A percentile compares a stretch with the other conserved stretches of the same genome.
Evolutionary conservation across 1,140 invertebrate genomes (phyloP).

Genomic region (Drosophila watanabei): DNA sequence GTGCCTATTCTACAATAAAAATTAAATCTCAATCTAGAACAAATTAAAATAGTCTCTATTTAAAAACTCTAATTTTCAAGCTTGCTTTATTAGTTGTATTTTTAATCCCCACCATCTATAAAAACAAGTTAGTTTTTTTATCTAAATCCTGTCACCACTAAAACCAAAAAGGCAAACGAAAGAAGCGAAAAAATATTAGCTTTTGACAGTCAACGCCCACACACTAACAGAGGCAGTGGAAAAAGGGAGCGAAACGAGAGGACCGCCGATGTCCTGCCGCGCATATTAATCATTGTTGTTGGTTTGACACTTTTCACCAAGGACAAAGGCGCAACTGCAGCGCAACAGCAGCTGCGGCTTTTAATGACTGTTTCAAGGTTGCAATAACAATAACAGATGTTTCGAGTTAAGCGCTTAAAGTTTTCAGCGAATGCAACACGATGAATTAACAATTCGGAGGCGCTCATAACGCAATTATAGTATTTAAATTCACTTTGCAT

Average conservation of each 20-base stretch:
- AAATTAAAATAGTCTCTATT: not conserved
- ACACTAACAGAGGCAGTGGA: not conserved
- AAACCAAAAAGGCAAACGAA: constrained; percentile 13
- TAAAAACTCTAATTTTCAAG: not conserved
- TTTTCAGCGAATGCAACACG: constrained; percentile 15
- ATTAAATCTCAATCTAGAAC: not conserved
- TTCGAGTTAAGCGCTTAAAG: constrained; percentile 40
- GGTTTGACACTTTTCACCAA: constrained; percentile 50
- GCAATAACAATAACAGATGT: constrained; percentile 58
- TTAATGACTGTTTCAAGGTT: constrained; percentile 75
- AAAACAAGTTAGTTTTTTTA: not conserved
- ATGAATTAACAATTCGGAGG: not conserved
- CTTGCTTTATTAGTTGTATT: not conserved
- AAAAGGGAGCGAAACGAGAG: not conserved
- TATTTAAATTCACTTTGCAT: constrained; percentile 24
- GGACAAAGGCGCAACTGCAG: constrained; percentile 46
- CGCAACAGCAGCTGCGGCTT: constrained; percentile 44
- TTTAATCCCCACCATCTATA: not conserved
- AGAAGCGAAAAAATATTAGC: constrained; percentile 70
- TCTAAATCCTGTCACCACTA: constrained; percentile 9
- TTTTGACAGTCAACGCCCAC: constrained; percentile 61
- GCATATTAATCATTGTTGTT: constrained; percentile 78
- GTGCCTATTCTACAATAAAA: no score
- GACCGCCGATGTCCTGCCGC: constrained; percentile 46
- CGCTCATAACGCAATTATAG: constrained; percentile 10